phyloP scores from a whole-genome alignment of 92 coral and sea anemone genomes.

The Umimayanthus chanpuru region DNA sequence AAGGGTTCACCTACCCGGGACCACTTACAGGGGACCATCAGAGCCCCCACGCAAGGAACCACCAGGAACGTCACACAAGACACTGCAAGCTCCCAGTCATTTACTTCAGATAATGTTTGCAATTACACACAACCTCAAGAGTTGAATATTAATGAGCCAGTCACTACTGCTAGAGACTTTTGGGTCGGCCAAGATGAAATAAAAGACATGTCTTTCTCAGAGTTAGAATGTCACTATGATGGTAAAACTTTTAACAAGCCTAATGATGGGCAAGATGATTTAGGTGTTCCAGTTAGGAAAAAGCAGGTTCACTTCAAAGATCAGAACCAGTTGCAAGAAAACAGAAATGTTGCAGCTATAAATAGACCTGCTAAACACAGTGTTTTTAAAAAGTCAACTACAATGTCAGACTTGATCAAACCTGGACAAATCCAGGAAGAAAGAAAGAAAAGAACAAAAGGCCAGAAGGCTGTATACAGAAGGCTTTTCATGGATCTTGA shows the following conservation, averaged over 20 bases:
- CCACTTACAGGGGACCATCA: slow-evolving; percentile 15
- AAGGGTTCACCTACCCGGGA: slow-evolving; percentile 58
- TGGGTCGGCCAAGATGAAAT: slow-evolving; percentile 86
- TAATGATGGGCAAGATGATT: not conserved
- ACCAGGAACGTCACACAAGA: not conserved
- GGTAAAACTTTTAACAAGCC: not conserved
- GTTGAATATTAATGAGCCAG: slow-evolving; percentile 9
- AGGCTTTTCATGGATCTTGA: slow-evolving; percentile 95
- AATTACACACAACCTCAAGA: not conserved
- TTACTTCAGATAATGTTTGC: not conserved
- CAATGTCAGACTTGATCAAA: slow-evolving; percentile 69
- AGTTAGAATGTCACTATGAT: slow-evolving; percentile 14
- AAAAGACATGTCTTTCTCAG: slow-evolving; percentile 51
- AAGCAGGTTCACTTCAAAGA: slow-evolving; percentile 39
- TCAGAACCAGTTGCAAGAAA: not conserved
- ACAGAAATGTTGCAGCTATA: slow-evolving; percentile 7
- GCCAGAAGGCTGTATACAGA: slow-evolving; percentile 93
- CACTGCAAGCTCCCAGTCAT: not conserved
- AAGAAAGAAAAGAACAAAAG: slow-evolving; percentile 62
- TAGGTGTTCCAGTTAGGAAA: not conserved
- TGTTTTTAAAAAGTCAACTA: slow-evolving; percentile 39
- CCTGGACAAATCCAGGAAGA: slow-evolving; percentile 87
- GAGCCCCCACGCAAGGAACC: not conserved
- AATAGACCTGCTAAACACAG: not conserved
- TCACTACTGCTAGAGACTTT: slow-evolving; percentile 51